These are phyloP conservation scores for Threskiornis aethiopicus DNA, from an alignment of 2,797 vertebrate genomes.

Conservation along the genomic window DNA sequence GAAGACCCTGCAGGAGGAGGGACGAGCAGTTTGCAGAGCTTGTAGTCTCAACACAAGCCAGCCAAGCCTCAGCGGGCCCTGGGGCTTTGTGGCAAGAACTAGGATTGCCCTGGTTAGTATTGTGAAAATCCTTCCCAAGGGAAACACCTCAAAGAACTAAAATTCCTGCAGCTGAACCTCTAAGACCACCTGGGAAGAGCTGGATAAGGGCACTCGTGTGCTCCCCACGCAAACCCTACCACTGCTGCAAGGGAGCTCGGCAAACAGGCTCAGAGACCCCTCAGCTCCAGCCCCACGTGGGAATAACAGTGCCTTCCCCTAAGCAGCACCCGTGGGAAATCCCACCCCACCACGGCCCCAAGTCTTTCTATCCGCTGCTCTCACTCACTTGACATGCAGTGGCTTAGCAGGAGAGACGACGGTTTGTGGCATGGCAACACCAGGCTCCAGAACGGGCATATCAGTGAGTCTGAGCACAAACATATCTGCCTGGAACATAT, in stretches of 20 bases:
- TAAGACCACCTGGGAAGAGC: background rate
- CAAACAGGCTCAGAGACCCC: background rate
- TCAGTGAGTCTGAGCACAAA: slow-evolving; percentile 84
- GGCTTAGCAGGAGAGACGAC: slow-evolving; percentile 70
- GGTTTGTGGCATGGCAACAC: slow-evolving; percentile 69
- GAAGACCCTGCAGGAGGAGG: slow-evolving; percentile 79
- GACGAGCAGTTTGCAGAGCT: background rate
- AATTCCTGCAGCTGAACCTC: background rate
- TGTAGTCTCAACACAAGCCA: background rate
- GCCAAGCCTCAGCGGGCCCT: background rate
- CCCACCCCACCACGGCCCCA: background rate
- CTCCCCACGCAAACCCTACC: background rate
- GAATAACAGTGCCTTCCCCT: background rate
- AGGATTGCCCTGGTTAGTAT: background rate
- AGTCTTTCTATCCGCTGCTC: background rate
- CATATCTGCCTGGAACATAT: slow-evolving; percentile 91
- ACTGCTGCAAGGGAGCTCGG: background rate
- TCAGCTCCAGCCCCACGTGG: background rate
- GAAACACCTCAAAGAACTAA: background rate
- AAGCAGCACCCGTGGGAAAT: background rate
- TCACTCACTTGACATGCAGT: slow-evolving; percentile 84
- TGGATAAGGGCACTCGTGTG: fast-evolving
- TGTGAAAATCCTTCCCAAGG: background rate
- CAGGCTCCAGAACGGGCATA: slow-evolving; percentile 81
- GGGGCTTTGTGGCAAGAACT: background rate